These are phyloP conservation scores for Athene cunicularia DNA, from an alignment of 2,113 vertebrate genomes.

Conservation along the genomic window DNA sequence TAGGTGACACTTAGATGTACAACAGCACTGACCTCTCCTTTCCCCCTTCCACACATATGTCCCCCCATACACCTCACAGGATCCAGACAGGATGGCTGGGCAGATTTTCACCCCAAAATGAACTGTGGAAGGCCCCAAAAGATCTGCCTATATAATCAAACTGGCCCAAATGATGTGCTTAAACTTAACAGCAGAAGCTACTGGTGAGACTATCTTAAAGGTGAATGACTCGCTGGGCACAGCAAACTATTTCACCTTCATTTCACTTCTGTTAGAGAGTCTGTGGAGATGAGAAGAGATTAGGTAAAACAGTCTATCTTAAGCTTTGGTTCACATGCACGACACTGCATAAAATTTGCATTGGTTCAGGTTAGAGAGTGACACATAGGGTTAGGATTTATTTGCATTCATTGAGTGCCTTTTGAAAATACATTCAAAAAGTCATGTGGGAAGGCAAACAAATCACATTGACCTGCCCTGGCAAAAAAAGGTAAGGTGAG, in stretches of 20 bases:
- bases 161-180: background rate
- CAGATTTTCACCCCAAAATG: background rate
- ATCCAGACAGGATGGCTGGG: background rate
- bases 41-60: fast-evolving
- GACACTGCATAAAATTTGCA: background rate
- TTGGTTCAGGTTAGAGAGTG: background rate
- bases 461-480: background rate
- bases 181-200: background rate
- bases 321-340: background rate
- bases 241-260: background rate
- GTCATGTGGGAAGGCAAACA: background rate
- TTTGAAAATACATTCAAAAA: background rate
- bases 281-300: background rate
- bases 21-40: background rate
- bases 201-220: background rate
- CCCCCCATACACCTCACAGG: background rate
- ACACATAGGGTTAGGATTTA: background rate
- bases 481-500: background rate
- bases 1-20: background rate
- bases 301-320: background rate
- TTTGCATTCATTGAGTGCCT: background rate
- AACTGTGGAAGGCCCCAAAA: background rate
- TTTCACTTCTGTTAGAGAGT: background rate
- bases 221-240: background rate
- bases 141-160: background rate